Percentiles rank a stretch among this genome's conserved stretches.
Evolutionary conservation across 1,140 invertebrate species (phyloP).

Genomic region (Grapholita molesta): DNA sequence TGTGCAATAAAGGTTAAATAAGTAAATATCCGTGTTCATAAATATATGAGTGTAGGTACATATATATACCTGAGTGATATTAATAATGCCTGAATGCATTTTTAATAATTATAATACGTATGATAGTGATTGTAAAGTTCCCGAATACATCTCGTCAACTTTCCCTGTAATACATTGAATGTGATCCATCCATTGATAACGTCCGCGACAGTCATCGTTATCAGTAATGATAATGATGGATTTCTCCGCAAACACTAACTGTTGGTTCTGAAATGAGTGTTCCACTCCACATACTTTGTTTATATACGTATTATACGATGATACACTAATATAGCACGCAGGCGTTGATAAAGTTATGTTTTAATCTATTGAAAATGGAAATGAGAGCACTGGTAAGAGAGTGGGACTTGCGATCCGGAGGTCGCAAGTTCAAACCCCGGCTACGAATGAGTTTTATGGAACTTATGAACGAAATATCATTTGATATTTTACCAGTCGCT

Average conservation of each 20-base stretch:
- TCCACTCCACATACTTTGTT: not conserved
- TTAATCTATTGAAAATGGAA: not conserved
- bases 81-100: no score
- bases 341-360: not conserved
- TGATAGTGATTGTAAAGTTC: not conserved
- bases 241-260: not conserved
- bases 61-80: no score
- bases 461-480: no score
- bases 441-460: no score
- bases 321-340: not conserved
- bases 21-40: no score
- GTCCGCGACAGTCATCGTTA: not conserved
- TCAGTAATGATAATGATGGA: not conserved
- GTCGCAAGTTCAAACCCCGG: no score
- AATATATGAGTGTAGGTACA: no score
- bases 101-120: no score
- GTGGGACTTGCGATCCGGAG: no score
- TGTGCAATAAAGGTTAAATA: no score
- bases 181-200: not conserved
- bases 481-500: no score
- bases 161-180: not conserved
- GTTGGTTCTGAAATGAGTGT: not conserved
- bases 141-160: not conserved
- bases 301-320: not conserved
- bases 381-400: not conserved